Evolutionary conservation across 2,797 vertebrate species (phyloP).

Genomic region (Synaphobranchus kaupii): DNA sequence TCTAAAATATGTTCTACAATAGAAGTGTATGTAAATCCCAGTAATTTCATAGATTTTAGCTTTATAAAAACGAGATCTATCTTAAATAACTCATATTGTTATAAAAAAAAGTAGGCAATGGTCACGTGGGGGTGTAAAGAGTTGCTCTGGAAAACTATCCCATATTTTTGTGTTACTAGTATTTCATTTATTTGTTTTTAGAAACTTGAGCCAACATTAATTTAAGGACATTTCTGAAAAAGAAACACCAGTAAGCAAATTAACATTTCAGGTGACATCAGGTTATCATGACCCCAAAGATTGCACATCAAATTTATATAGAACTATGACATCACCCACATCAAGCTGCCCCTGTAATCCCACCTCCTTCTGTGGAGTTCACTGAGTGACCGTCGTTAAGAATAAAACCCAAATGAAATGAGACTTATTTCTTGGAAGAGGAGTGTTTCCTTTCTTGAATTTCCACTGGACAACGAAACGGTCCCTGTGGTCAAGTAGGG

Average conservation of each 20-base stretch:
- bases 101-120: background rate
- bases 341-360: constrained; percentile 43
- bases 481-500: constrained; percentile 41
- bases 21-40: background rate
- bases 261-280: background rate
- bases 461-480: constrained; percentile 56
- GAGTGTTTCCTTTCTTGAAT: constrained; percentile 55
- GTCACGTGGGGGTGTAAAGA: background rate
- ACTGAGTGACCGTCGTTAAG: constrained; percentile 62
- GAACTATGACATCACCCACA: constrained; percentile 49
- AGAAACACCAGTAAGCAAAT: background rate
- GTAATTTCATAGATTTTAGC: background rate
- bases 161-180: background rate
- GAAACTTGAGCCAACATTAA: background rate
- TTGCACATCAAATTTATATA: constrained; percentile 43
- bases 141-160: background rate
- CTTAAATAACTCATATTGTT: background rate
- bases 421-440: constrained; percentile 32
- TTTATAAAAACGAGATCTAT: background rate
- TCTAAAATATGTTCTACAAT: background rate
- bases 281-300: background rate
- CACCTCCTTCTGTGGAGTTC: constrained; percentile 53
- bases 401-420: constrained; percentile 48
- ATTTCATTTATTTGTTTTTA: background rate
- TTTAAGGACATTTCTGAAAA: background rate